Base-by-base conservation (phyloP, 37 sponge, comb jelly and placozoan genomes). In the Diacarnus erythraeanus region DNA sequence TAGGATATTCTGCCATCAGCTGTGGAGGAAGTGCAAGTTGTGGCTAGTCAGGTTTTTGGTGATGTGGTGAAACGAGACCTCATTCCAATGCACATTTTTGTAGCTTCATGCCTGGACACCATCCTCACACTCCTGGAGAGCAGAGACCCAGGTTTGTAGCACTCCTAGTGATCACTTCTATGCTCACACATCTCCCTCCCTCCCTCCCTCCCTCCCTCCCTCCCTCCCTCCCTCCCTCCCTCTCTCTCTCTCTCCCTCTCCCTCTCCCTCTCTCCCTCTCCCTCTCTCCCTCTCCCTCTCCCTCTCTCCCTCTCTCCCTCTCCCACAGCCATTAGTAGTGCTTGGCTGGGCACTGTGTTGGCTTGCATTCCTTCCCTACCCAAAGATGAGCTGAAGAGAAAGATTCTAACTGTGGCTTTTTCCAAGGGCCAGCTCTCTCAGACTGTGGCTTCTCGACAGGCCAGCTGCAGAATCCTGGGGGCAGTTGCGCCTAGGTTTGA, bases 361-460 rank as follows among this genome's bases (percentile, higher is more conserved):
- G 40, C 44, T 2, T 56, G 73, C 42, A 80, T 92, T 21, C 68
- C 80, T 15, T 23, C 15, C 3, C 64, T 88, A 1, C 80, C 93
- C 25, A 88, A 82, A 57, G 86, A 92, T 6, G 73, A 77, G n/a
- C 34, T 92, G 38, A 81, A 82, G 78, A 68, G 44, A 26, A 51
- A 76, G 76, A 41, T 92, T 17, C 42, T 88, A 30, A 56, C 76
- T 6, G 39, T 88, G 0, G 86, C 83, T 31, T 10, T 74, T 0
- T 54, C 75, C 59, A 88, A 77, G 30, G 80, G 79, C n/a, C 85
- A 92, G 69, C 68, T 92, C 63, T 88, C 93, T 15, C 89, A 85
- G 63, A 59, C 85, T 23, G 75, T 92, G 12, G 27, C 22, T 18
- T 76, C 89, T 40, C 56, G 93, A 18, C 64, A 72, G 40, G 40